Percentiles rank a stretch among this genome's conserved stretches.
These are phyloP conservation scores for Brevimyrus niger DNA, from an alignment of 2,113 vertebrate genomes.

Conservation along the genomic window DNA sequence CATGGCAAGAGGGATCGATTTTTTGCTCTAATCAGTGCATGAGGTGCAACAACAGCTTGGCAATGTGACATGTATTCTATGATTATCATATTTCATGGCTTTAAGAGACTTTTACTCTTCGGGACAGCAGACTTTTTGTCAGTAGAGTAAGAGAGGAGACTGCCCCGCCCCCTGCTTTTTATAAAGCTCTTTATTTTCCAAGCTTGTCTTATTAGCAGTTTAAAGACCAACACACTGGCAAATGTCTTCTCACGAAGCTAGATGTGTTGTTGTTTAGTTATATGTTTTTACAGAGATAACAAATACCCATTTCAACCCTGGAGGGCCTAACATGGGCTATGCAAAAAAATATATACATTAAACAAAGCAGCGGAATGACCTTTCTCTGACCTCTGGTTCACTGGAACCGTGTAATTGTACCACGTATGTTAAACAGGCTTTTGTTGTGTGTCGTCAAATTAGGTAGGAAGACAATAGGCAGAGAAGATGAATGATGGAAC, in stretches of 20 bases:
- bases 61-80: background rate
- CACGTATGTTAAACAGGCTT: constrained; percentile 16
- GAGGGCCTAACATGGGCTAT: background rate
- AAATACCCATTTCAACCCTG: background rate
- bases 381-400: background rate
- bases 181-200: background rate
- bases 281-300: background rate
- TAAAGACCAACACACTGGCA: background rate
- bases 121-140: background rate
- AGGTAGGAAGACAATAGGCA: background rate
- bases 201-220: background rate
- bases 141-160: background rate
- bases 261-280: background rate
- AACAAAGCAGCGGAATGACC: background rate
- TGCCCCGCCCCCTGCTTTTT: background rate
- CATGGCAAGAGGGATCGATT: background rate
- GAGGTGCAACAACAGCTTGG: background rate
- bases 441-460: background rate
- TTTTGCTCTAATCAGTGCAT: background rate
- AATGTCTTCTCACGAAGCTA: background rate
- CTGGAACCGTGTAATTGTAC: background rate
- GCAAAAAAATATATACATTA: background rate
- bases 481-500: background rate
- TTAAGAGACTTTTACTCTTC: background rate
- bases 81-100: background rate